Evolutionary conservation across 1,140 invertebrate genomes (phyloP).

Genomic region (Eupeodes corollae): DNA sequence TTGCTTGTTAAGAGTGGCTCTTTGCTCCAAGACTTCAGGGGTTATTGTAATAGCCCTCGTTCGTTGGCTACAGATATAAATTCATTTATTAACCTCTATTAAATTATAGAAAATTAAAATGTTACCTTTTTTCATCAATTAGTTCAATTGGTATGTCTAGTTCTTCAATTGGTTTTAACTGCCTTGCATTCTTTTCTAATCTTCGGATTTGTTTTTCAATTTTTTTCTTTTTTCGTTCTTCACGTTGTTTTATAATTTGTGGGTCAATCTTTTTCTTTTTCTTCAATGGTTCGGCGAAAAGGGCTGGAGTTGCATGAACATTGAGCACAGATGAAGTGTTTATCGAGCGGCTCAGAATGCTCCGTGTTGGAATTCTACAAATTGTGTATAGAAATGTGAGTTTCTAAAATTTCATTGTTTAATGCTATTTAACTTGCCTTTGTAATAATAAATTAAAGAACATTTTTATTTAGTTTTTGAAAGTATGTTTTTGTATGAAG

Average conservation of each 20-base stretch:
- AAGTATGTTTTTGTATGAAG: no score
- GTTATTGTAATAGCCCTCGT: constrained; percentile 38
- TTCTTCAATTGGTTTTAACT: constrained; percentile 75
- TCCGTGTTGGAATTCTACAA: no score
- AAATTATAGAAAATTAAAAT: constrained; percentile 1
- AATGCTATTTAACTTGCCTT: no score
- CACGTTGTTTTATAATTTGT: constrained; percentile 57
- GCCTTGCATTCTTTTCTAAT: constrained; percentile 60
- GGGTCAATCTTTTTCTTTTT: constrained; percentile 82
- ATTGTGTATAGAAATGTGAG: no score
- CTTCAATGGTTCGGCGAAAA: constrained; percentile 66
- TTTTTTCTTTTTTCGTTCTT: constrained; percentile 67
- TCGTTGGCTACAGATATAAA: constrained; percentile 40
- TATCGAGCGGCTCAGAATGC: no score
- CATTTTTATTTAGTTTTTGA: no score
- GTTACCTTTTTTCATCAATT: constrained; percentile 53
- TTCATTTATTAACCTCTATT: neutral
- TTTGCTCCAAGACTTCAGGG: constrained; percentile 41
- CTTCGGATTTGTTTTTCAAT: constrained; percentile 72
- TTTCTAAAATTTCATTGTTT: no score
- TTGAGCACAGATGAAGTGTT: no score
- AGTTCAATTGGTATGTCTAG: constrained; percentile 56
- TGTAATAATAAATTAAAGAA: no score
- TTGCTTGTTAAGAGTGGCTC: constrained; percentile 51
- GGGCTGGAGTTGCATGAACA: constrained; percentile 21